Conservation (phyloP, 1,140 invertebrate species). For the Temnothorax curvispinosus region DNA sequence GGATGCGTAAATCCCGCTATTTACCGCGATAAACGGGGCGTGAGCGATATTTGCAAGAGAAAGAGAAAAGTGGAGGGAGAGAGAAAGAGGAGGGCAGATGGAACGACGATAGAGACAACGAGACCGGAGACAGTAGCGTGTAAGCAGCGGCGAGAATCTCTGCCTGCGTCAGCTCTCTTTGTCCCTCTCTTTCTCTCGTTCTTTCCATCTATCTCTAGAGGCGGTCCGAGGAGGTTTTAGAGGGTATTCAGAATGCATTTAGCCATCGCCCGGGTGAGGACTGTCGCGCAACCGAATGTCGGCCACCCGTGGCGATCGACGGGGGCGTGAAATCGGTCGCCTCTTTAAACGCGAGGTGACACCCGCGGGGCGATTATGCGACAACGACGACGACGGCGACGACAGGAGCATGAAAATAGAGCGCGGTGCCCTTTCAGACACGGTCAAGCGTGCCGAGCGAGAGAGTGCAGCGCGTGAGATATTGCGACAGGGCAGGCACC, state of each 20-base stretch:
- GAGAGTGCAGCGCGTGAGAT: conserved; percentile 49
- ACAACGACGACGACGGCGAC: conserved; percentile 5
- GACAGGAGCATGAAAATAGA: conserved; percentile 31
- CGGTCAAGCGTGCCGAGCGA: conserved; percentile 61
- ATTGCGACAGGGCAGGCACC: conserved; percentile 21
- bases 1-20: conserved; percentile 84
- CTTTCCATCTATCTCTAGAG: conserved; percentile 8
- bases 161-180: conserved; percentile 23
- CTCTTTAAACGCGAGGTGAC: conserved; percentile 76
- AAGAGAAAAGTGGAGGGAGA: conserved; percentile 33
- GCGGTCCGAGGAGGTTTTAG: conserved; percentile 49
- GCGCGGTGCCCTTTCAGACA: conserved; percentile 65
- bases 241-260: conserved; percentile 59
- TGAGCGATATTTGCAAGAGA: conserved; percentile 77
- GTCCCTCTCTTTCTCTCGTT: conserved; percentile 13
- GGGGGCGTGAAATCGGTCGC: conserved; percentile 83
- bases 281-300: conserved; percentile 62
- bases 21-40: conserved; percentile 83
- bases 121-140: conserved; percentile 2
- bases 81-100: conserved; percentile 38
- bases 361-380: conserved; percentile 82
- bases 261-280: conserved; percentile 45
- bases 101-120: conserved; percentile 35
- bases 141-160: not conserved
- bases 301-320: conserved; percentile 77